Base-by-base conservation (phyloP, 2,113 vertebrate genomes). In the Gopherus flavomarginatus region DNA sequence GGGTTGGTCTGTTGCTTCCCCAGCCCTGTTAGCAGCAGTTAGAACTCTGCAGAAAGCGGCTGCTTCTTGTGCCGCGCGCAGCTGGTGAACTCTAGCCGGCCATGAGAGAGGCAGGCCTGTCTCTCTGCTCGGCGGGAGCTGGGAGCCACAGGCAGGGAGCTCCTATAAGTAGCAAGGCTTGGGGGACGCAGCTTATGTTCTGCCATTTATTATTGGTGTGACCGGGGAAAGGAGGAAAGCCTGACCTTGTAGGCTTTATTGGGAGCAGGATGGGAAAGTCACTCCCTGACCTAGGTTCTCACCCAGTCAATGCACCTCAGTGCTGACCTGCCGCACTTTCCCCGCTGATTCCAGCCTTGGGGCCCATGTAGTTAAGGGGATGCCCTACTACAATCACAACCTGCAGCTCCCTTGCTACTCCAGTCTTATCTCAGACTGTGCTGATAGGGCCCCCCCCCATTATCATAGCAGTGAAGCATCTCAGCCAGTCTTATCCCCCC, bases 21-120 rank as follows among this genome's bases (percentile, higher is more conserved):
- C 7, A 19, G 6, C 47, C 35, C 65, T 0, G 0, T 75, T 24
- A 12, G 22, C 24, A 44, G 42, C 6, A 7, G 6, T 44, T 26
- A 12, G 22, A 42, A 6, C 38, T 22, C 72, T 44, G 42, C 22
- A 44, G 21, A 75, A 44, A 77, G 72, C 24, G 1, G 72, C 38
- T 75, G 72, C 72, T 42, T 38, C 10, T 75, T 75, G 14, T 22
- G 35, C n/a, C 72, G 6, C 2, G 10, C 10, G 38, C 72, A 42
- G 72, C 10, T 17, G 62, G 59, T 35, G 59, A 62, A 31, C 29
- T 62, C 59, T 14, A 62, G 57, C 27, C 57, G 27, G 29, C 57
- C 12, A 35, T 4, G 13, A 77, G 38, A 77, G 38, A 24, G 5
- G 77, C 1, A 14, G 77, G 44, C 27, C 24, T 17, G 44, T 79